These are phyloP conservation scores for Harpegnathos saltator DNA, from an alignment of 1,140 invertebrate genomes.

Conservation along the genomic window DNA sequence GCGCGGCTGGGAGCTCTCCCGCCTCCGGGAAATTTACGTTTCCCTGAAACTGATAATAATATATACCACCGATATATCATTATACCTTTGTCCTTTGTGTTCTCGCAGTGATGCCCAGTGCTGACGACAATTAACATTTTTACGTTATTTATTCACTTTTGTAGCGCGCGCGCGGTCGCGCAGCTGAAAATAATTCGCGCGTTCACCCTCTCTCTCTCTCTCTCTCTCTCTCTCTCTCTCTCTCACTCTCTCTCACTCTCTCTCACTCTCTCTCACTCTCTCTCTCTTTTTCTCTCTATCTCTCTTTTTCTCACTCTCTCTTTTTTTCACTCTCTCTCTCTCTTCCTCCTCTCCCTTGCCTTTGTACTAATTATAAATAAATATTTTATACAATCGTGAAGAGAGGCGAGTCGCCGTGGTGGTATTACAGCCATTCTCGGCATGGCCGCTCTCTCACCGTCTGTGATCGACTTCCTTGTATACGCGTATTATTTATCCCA, in stretches of 20 bases:
- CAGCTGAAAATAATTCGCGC: conserved; percentile 56
- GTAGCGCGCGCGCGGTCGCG: conserved; percentile 28
- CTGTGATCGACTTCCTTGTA: conserved; percentile 40
- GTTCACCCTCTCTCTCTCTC: neutral
- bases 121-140: conserved; percentile 63
- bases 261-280: neutral
- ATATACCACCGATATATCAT: conserved; percentile 54
- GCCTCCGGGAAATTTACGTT: conserved; percentile 60
- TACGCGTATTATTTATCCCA: conserved; percentile 34
- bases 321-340: neutral
- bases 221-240: neutral
- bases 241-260: neutral
- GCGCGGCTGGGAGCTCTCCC: conserved; percentile 24
- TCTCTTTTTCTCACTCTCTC: neutral
- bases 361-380: conserved; percentile 58
- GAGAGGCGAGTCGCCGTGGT: conserved; percentile 3
- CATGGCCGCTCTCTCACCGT: neutral
- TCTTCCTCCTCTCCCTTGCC: no score
- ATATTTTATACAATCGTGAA: conserved; percentile 46
- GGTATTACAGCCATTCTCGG: conserved; percentile 19
- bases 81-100: conserved; percentile 62
- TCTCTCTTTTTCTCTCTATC: neutral
- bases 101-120: conserved; percentile 40
- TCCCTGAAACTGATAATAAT: conserved; percentile 62
- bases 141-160: conserved; percentile 59